phyloP scores from a whole-genome alignment of 2,888 invertebrate species.

The Trichopoda pennipes region DNA sequence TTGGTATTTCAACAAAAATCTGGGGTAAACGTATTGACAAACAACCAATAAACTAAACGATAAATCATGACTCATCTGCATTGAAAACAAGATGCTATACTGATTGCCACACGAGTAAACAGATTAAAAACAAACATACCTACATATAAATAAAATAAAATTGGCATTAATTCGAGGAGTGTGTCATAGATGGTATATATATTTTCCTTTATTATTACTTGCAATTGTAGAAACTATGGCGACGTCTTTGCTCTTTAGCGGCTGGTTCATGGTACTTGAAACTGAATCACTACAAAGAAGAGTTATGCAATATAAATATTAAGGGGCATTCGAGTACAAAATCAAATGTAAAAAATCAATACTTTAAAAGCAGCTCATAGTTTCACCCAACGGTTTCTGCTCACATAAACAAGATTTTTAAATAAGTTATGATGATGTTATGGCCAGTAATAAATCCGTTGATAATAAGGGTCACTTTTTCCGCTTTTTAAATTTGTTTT shows the following conservation, averaged over 20 bases:
- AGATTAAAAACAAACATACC: neutral
- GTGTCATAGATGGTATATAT: conserved; percentile 55
- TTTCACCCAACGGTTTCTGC: no score
- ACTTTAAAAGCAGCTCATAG: no score
- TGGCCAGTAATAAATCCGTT: no score
- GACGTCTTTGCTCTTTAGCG: neutral
- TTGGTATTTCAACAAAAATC: neutral
- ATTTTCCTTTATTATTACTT: conserved; percentile 36
- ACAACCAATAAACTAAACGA: conserved; percentile 31
- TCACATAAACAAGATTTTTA: no score
- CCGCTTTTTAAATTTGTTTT: no score
- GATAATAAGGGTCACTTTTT: no score
- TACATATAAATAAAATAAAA: conserved; percentile 43
- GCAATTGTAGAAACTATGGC: conserved; percentile 20
- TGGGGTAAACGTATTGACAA: conserved; percentile 25
- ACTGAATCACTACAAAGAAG: no score
- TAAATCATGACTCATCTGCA: conserved; percentile 58
- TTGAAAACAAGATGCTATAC: conserved; percentile 32
- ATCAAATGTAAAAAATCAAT: no score
- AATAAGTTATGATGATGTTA: no score
- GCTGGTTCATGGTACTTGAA: neutral
- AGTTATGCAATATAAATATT: no score
- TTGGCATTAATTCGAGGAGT: conserved; percentile 62
- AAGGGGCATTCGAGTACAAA: no score
- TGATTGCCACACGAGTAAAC: conserved; percentile 9